Evolutionary conservation across 2,113 vertebrate genomes (phyloP).

Genomic region (Pelobates fuscus): DNA sequence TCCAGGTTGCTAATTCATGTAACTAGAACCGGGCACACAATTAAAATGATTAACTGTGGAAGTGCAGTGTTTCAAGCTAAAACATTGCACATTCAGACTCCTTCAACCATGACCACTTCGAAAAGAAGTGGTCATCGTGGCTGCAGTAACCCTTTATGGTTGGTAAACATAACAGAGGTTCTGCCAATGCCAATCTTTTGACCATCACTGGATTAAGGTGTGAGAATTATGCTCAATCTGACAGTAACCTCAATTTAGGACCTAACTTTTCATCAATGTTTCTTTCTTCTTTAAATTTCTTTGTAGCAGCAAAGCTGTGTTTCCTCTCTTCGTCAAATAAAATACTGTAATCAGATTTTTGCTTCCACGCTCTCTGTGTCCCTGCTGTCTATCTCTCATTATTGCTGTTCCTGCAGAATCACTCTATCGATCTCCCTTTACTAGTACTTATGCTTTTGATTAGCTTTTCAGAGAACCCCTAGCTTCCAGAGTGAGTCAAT

Average conservation of each 20-base stretch:
- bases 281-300: slow-evolving; percentile 3
- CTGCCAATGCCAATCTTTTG: too few relatives aligned
- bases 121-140: too few relatives aligned
- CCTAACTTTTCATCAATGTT: not conserved
- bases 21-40: too few relatives aligned
- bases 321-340: slow-evolving; percentile 26
- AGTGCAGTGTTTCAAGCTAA: too few relatives aligned
- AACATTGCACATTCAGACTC: too few relatives aligned
- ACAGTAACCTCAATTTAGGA: not conserved
- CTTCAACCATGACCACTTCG: too few relatives aligned
- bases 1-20: too few relatives aligned
- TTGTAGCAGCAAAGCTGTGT: not conserved
- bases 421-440: slow-evolving; percentile 9
- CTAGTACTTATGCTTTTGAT: slow-evolving; percentile 32
- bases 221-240: not conserved
- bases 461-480: slow-evolving; percentile 33
- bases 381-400: slow-evolving; percentile 37
- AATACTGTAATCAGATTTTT: slow-evolving; percentile 25
- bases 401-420: slow-evolving; percentile 30
- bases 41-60: too few relatives aligned
- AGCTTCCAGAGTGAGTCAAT: slow-evolving; percentile 26
- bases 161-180: too few relatives aligned
- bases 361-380: slow-evolving; percentile 1
- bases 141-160: too few relatives aligned
- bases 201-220: not conserved